Evolutionary conservation across 1,140 invertebrate genomes (phyloP), one percentile per base, ranked within the genome.

Genomic region (Hydropsyche tenuis): DNA sequence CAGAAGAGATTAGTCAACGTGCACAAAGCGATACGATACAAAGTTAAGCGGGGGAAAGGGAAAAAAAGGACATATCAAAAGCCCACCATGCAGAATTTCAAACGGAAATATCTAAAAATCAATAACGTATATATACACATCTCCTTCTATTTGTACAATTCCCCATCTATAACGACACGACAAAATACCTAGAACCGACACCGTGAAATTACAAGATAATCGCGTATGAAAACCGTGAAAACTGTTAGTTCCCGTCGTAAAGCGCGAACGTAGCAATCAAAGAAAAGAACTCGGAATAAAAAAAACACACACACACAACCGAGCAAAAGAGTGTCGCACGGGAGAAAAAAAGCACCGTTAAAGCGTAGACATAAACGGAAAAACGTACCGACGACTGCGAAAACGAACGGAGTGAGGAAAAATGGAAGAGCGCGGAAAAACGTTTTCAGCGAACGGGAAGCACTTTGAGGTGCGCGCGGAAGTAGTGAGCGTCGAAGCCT

Each of bases 401-500:
- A n/a, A 68, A 6, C 20, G 22, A 68, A 25, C 16, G 65, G 27
- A 22, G 23, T 48, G 37, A 30, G 11, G 63, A 46, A 11, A 6
- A 16, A n/a, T 5, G 63, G 11, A 65, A 18, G 63, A 14, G 4
- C n/a, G n/a, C 7, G 37, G 63, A 46, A 68, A 68, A 68, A 68
- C 65, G 45, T 68, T 68, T 60, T 48, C 45, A 48, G 45, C 65
- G 63, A 53, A 65, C 71, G 63, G 62, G 63, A 64, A 73, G 71
- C 71, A 73, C 71, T 73, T 66, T 65, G 71, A 73, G 48, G 27
- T 43, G 43, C 51, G 45, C 27, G 20, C 37, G 71, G 71, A 73
- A 73, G 63, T 73, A 53, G 71, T 65, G 71, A 73, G 62, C 45
- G 62, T 11, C 71, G 71, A 66, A 66, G 71, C 62, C 71, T 73